Evolutionary conservation across 2,888 invertebrate genomes (phyloP).

Genomic region (Rhimphoctona megacephalus): DNA sequence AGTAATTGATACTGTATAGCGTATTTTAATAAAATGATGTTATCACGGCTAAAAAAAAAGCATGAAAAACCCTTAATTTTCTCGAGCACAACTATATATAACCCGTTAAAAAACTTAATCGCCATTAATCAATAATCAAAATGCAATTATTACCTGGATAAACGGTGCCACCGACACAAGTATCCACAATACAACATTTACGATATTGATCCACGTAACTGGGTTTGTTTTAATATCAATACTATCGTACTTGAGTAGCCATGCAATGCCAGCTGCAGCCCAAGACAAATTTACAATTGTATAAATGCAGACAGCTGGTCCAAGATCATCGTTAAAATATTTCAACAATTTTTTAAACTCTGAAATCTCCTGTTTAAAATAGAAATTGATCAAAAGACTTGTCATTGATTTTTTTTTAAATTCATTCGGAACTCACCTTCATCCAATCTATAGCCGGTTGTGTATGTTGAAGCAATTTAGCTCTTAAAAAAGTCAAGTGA

Average conservation of each 20-base stretch:
- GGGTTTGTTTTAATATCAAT: constrained; percentile 87
- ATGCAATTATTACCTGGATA: constrained; percentile 87
- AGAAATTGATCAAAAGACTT: constrained; percentile 69
- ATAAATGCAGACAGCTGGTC: constrained; percentile 91
- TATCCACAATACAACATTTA: constrained; percentile 89
- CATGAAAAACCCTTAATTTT: too few species aligned
- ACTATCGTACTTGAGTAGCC: constrained; percentile 88
- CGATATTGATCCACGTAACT: constrained; percentile 87
- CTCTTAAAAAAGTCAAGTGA: constrained; percentile 90
- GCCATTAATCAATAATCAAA: not conserved
- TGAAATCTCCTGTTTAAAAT: constrained; percentile 89
- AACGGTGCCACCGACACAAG: constrained; percentile 89
- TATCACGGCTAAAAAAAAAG: too few species aligned
- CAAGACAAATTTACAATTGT: constrained; percentile 91
- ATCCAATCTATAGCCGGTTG: constrained; percentile 92
- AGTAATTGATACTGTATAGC: too few species aligned
- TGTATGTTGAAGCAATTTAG: constrained; percentile 90
- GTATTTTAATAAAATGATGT: too few species aligned
- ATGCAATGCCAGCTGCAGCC: constrained; percentile 89
- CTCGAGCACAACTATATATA: too few species aligned
- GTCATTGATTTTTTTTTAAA: constrained; percentile 22
- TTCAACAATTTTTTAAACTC: constrained; percentile 92
- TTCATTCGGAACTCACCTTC: constrained; percentile 86
- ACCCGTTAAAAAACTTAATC: not conserved
- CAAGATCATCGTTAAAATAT: constrained; percentile 91